Percentiles rank a stretch among this genome's conserved stretches.
Conservation (phyloP, 2,888 invertebrate species). For the Euspilapteryx auroguttella region DNA sequence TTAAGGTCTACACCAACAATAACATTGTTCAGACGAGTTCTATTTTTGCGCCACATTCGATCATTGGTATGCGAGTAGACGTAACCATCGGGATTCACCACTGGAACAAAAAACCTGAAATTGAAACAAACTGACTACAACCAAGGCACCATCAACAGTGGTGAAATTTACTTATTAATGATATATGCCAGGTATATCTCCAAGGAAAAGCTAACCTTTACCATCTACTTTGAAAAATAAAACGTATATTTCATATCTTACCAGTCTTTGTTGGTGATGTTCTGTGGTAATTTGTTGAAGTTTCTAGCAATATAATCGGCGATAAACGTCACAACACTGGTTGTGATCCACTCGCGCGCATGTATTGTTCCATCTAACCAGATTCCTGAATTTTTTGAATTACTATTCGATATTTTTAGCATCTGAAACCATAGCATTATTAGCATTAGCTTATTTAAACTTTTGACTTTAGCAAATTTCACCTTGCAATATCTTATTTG, state of each 20-base stretch:
- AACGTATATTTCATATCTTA: no score
- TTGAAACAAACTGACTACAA: no score
- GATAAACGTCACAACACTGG: constrained; percentile 75
- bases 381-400: constrained; percentile 64
- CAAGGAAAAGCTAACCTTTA: no score
- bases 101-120: constrained; percentile 68
- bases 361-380: constrained; percentile 86
- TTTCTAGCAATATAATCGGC: constrained; percentile 73
- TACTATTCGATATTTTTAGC: constrained; percentile 72
- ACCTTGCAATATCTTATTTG: not conserved
- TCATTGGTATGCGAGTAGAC: constrained; percentile 76
- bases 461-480: not conserved
- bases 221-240: no score
- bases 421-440: constrained; percentile 19
- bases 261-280: constrained; percentile 82
- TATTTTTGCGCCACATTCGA: constrained; percentile 82
- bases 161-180: no score
- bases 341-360: constrained; percentile 88
- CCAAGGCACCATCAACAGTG: no score
- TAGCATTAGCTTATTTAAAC: not conserved
- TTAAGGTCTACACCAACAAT: constrained; percentile 79
- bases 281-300: constrained; percentile 63
- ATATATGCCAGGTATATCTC: no score
- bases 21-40: constrained; percentile 42
- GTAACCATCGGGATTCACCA: constrained; percentile 86